These are phyloP conservation scores for Dendrolimus pini DNA, from an alignment of 2,888 invertebrate species.

Conservation along the genomic window DNA sequence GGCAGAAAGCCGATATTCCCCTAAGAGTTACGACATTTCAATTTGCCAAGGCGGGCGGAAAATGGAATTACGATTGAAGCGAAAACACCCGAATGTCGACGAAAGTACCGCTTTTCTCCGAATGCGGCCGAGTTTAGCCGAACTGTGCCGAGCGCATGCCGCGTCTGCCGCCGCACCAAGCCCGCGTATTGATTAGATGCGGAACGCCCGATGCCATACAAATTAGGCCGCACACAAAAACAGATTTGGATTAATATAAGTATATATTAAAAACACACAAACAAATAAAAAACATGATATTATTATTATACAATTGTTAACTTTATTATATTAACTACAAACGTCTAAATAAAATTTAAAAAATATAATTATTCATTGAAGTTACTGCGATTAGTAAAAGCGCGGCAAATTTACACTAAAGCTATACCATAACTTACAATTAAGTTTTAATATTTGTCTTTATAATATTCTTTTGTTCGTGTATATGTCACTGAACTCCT, in stretches of 20 bases:
- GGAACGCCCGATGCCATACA: conserved; percentile 74
- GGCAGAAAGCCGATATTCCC: conserved; percentile 77
- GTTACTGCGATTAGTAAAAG: no score
- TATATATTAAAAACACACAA: conserved; percentile 3
- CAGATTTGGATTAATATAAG: conserved; percentile 28
- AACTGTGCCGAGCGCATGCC: conserved; percentile 41
- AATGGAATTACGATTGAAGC: conserved; percentile 77
- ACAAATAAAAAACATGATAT: conserved; percentile 2
- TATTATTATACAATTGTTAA: neutral
- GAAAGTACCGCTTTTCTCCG: conserved; percentile 40
- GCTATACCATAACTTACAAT: no score
- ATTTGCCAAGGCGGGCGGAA: conserved; percentile 78
- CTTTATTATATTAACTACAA: no score
- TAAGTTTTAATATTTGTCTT: no score
- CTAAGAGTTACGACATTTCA: conserved; percentile 78
- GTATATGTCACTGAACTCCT: no score
- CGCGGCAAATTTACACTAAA: no score
- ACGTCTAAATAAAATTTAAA: no score
- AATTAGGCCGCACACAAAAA: conserved; percentile 74
- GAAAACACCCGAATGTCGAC: conserved; percentile 57
- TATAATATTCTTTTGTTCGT: no score
- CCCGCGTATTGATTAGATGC: conserved; percentile 76
- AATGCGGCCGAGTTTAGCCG: conserved; percentile 43
- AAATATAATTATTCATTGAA: no score
- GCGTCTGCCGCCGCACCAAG: conserved; percentile 64